Evolutionary conservation across 2,797 vertebrate species (phyloP).

Genomic region (Pantherophis alleghaniensis): DNA sequence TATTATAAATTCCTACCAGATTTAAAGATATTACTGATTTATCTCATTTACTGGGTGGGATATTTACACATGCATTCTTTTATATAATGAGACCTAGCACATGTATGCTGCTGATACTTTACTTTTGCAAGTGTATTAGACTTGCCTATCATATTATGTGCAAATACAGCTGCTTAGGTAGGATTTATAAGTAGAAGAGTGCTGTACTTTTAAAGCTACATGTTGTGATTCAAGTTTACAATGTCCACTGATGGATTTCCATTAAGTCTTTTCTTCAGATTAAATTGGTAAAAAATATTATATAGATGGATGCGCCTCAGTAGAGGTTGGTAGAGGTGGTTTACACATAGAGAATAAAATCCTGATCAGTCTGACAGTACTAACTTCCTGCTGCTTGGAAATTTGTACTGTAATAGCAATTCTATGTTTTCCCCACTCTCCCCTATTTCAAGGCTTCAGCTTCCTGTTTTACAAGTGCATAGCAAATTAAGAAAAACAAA

Average conservation of each 20-base stretch:
- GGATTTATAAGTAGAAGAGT: background rate
- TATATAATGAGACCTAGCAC: background rate
- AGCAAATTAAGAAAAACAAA: slow-evolving; percentile 71
- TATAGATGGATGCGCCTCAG: slow-evolving; percentile 30
- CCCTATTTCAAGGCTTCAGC: slow-evolving; percentile 64
- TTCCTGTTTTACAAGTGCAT: slow-evolving; percentile 63
- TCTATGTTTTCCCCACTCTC: slow-evolving; percentile 68
- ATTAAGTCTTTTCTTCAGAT: slow-evolving; percentile 46
- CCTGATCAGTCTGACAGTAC: slow-evolving; percentile 71
- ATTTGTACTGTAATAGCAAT: slow-evolving; percentile 70
- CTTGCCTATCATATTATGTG: slow-evolving; percentile 15
- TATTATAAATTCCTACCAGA: background rate
- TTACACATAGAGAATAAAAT: slow-evolving; percentile 62
- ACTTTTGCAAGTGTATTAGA: background rate
- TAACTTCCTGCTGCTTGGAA: slow-evolving; percentile 70
- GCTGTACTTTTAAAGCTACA: slow-evolving; percentile 25
- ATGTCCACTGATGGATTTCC: slow-evolving; percentile 60
- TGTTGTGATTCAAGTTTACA: slow-evolving; percentile 48
- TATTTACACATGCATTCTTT: background rate
- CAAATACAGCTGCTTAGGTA: slow-evolving; percentile 42
- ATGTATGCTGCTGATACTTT: background rate
- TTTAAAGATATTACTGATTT: background rate
- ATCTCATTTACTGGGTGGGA: background rate
- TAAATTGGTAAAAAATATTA: slow-evolving; percentile 54
- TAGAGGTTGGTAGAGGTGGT: slow-evolving; percentile 54